Conservation (phyloP, 2,888 invertebrate species). For the Tethea ocularis region DNA sequence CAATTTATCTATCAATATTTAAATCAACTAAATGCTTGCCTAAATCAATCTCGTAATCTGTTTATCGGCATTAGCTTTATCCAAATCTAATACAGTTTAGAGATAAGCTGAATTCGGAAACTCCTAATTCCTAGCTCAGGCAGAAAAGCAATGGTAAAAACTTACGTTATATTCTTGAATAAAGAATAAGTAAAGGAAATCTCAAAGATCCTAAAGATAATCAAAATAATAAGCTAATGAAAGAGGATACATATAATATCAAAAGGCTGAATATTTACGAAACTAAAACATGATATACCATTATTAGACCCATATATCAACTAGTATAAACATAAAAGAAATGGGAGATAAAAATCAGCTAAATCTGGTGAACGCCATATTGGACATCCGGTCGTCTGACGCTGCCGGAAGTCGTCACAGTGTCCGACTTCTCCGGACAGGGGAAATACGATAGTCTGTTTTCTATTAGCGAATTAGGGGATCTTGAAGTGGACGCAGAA, state of each 20-base stretch:
- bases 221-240: neutral
- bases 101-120: neutral
- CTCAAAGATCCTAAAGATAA: too few relatives aligned
- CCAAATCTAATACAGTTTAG: neutral
- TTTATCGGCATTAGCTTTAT: neutral
- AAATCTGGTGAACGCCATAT: slow-evolving; percentile 39
- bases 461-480: slow-evolving; percentile 82
- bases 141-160: too few relatives aligned
- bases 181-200: too few relatives aligned
- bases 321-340: slow-evolving; percentile 18
- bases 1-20: neutral
- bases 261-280: slow-evolving; percentile 19
- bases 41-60: neutral
- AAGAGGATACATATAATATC: slow-evolving; percentile 26
- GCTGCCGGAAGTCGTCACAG: slow-evolving; percentile 69
- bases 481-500: slow-evolving; percentile 41
- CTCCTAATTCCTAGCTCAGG: too few relatives aligned
- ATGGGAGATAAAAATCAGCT: slow-evolving; percentile 19
- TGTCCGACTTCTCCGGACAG: slow-evolving; percentile 42
- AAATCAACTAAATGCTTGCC: neutral
- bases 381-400: slow-evolving; percentile 51
- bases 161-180: too few relatives aligned
- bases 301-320: slow-evolving; percentile 25
- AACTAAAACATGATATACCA: neutral
- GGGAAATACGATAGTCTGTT: slow-evolving; percentile 74